A percentile compares a stretch with the other conserved stretches of the same genome.
phyloP scores from a whole-genome alignment of 2,888 invertebrate genomes.

The Eupeodes luniger region DNA sequence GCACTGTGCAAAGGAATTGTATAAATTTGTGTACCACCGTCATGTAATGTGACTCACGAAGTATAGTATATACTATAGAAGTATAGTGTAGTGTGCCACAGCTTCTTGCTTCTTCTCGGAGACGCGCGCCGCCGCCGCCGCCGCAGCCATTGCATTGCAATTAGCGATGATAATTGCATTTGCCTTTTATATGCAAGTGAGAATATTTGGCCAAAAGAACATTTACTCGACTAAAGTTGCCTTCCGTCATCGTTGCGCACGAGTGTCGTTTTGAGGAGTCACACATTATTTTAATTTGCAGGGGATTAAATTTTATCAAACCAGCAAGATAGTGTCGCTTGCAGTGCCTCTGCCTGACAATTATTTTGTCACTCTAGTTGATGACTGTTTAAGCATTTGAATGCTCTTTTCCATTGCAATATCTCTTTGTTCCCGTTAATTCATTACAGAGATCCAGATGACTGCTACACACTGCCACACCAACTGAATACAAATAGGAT shows the following conservation, averaged over 20 bases:
- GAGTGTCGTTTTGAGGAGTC: conserved; percentile 18
- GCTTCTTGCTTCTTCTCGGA: background rate
- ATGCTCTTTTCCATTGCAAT: conserved; percentile 15
- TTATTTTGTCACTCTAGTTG: conserved; percentile 42
- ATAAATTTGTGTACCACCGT: conserved; percentile 9
- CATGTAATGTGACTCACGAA: conserved; percentile 44
- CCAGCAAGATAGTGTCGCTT: background rate
- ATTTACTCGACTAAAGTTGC: conserved; percentile 6
- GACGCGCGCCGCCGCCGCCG: background rate
- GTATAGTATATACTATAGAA: background rate
- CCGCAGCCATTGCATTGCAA: conserved; percentile 39
- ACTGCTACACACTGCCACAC: background rate
- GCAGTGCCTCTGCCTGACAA: background rate
- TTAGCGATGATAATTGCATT: conserved; percentile 67
- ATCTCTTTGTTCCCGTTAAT: background rate
- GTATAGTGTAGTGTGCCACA: background rate
- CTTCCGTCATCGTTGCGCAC: conserved; percentile 2
- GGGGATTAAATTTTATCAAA: conserved; percentile 21
- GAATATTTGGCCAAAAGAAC: conserved; percentile 37
- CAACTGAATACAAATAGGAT: background rate
- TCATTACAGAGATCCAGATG: background rate
- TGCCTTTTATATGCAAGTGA: conserved; percentile 31
- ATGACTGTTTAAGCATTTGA: conserved; percentile 21
- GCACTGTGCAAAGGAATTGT: conserved; percentile 35
- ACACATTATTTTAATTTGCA: conserved; percentile 5